phyloP scores from a whole-genome alignment of 2,113 vertebrate genomes.

The Emydura subglobosa region DNA sequence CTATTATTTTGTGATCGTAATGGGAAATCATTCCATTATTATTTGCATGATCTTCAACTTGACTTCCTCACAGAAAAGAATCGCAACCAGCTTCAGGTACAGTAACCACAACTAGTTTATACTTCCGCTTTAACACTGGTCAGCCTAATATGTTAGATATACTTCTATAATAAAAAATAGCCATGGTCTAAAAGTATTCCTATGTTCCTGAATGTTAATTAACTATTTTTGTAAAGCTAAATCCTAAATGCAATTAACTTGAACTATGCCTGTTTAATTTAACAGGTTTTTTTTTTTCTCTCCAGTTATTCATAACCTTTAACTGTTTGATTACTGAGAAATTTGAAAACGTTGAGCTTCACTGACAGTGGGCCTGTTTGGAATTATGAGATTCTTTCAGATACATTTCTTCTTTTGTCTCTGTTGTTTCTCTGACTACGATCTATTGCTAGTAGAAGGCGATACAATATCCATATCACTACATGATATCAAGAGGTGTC shows the following conservation, averaged over 20 bases:
- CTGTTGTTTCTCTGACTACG: neutral
- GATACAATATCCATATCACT: neutral
- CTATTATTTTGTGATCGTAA: conserved; percentile 92
- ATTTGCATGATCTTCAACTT: conserved; percentile 96
- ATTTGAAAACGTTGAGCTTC: neutral
- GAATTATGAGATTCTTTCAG: neutral
- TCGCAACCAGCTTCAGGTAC: conserved; percentile 86
- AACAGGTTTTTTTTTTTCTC: neutral
- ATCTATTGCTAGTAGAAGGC: neutral
- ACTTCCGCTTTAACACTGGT: neutral
- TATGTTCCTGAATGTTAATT: neutral
- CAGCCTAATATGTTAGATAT: neutral
- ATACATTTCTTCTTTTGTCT: neutral
- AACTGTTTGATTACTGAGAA: neutral
- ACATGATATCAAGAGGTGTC: neutral
- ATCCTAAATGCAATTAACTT: neutral
- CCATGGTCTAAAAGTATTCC: neutral
- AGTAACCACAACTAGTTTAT: neutral
- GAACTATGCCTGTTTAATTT: neutral
- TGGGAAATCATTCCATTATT: conserved; percentile 90
- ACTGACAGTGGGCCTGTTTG: neutral
- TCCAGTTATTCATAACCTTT: neutral
- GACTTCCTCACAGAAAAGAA: conserved; percentile 96
- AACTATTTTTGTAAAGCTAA: neutral
- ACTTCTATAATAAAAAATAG: neutral